phyloP scores from a whole-genome alignment of 2,888 invertebrate genomes.

The Netelia fuscicornis region DNA sequence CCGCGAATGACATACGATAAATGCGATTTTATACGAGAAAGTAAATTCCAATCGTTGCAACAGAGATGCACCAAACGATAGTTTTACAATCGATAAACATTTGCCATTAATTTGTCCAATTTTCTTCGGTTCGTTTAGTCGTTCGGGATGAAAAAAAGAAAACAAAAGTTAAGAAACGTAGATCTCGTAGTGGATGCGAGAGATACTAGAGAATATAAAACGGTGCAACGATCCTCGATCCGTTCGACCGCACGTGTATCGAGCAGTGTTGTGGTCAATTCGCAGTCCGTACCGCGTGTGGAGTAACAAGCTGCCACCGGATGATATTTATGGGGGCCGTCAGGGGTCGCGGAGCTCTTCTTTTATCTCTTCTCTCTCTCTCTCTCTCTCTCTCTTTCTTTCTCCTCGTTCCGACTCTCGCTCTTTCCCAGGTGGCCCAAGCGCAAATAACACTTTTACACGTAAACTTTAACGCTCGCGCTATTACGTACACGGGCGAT shows the following conservation, averaged over 20 bases:
- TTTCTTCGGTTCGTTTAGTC: too few species aligned
- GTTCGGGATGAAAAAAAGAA: too few species aligned
- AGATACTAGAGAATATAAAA: neutral
- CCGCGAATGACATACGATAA: slow-evolving; percentile 12
- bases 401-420: neutral
- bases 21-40: neutral
- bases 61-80: slow-evolving; percentile 6
- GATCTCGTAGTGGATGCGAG: neutral
- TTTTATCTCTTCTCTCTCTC: slow-evolving; percentile 46
- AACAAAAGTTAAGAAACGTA: too few species aligned
- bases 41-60: slow-evolving; percentile 32
- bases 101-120: too few species aligned
- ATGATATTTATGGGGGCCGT: slow-evolving; percentile 83
- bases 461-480: slow-evolving; percentile 74
- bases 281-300: slow-evolving; percentile 79
- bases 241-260: slow-evolving; percentile 69
- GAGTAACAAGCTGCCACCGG: slow-evolving; percentile 84
- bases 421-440: slow-evolving; percentile 9
- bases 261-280: slow-evolving; percentile 80
- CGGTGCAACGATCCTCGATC: slow-evolving; percentile 17
- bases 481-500: slow-evolving; percentile 49
- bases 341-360: slow-evolving; percentile 79
- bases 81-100: too few species aligned
- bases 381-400: slow-evolving; percentile 54
- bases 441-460: slow-evolving; percentile 78